Evolutionary conservation across 1,140 invertebrate species (phyloP), one percentile per base, ranked within the genome.

Genomic region (Drosophila ananassae): DNA sequence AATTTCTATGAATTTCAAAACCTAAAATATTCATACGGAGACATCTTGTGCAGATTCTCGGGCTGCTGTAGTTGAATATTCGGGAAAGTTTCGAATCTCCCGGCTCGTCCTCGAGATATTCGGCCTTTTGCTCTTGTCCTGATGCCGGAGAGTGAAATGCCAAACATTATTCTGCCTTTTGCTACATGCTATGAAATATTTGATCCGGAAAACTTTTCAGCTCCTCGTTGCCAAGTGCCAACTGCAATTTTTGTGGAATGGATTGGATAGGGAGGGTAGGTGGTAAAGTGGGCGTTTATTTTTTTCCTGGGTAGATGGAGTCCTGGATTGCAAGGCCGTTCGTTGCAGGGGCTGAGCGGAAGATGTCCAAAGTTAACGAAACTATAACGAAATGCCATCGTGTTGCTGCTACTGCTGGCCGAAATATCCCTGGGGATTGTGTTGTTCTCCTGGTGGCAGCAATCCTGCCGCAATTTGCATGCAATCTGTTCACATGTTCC

Each of bases 221-320:
- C n/a, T 46, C 41, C 41, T 44, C 41, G 41, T 21, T 57, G 28
- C 25, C 55, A 47, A 57, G 55, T 57, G 55, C 39, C 44, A 57
- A 47, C 39, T 57, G 55, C 55, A 57, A 57, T 57, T 57, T 57
- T 57, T 57, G 55, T 30, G 44, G 51, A 34, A 21, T n/a, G 24
- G 25, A 32, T 30, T 22, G 44, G 6, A 4, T 47, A n/a, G 39
- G 24, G 24, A 25, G 2, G 24, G 25, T 0, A 28, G 25, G 25
- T 17, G 17, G 17, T 17, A 17, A 17, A 28, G 25, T 28, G 25
- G 25, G 25, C 2, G 25, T 5, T 34, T 34, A 2, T 32, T 32
- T 9, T 34, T 34, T 34, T 10, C 2, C 2, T 8, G 32, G 9
- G 32, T 8, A 10, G 25, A 28, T 28, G 5, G 25, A 5, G 5